Evolutionary conservation across 2,797 vertebrate species (phyloP).

Genomic region (Manis javanica): DNA sequence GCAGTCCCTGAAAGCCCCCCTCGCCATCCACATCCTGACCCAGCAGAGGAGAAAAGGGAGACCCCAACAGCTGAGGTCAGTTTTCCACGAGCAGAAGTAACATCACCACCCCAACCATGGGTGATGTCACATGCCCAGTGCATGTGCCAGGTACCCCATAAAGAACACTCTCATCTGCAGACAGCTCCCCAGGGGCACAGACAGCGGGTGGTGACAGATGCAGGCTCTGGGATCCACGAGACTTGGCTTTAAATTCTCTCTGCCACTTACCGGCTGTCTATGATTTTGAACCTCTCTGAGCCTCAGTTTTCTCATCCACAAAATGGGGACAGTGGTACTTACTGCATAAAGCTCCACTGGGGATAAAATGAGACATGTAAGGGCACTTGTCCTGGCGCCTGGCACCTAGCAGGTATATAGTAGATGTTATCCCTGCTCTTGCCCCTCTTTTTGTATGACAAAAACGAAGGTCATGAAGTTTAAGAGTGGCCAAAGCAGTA

Average conservation of each 20-base stretch:
- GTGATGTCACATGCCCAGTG: fast-evolving
- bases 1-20: background rate
- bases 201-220: too few species aligned
- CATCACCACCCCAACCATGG: background rate
- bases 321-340: background rate
- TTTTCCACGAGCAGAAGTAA: background rate
- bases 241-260: background rate
- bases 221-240: background rate
- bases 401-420: background rate
- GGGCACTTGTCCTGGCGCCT: too few species aligned
- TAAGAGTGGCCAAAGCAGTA: background rate
- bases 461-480: background rate
- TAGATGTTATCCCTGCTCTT: background rate
- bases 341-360: background rate
- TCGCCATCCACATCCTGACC: background rate
- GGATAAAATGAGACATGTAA: background rate
- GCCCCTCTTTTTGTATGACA: background rate
- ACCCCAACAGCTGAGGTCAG: background rate
- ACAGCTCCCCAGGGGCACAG: background rate
- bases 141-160: fast-evolving
- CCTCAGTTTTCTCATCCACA: background rate
- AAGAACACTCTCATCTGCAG: background rate
- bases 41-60: background rate
- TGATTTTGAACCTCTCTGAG: background rate
- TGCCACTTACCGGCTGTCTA: background rate